Base-by-base conservation (phyloP, 1,140 invertebrate species). In the Procambarus clarkii region DNA sequence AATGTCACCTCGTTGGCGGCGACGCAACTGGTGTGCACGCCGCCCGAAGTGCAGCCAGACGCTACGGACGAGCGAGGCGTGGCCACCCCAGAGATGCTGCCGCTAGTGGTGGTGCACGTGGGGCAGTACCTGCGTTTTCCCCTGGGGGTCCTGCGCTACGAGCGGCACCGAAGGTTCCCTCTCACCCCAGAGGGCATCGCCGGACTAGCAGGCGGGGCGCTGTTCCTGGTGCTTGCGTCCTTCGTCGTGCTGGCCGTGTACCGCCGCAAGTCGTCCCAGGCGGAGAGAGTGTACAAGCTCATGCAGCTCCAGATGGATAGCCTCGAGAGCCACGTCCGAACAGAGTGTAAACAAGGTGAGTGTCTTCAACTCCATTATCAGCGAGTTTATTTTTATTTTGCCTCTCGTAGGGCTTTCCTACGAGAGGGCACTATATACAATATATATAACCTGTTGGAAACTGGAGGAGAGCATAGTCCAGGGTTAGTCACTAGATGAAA, bases 221-320 rank as follows among this genome's bases (percentile, higher is more conserved):
- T 97, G 78, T 95, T 98, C 91, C 96, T 99, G 46, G 96, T 98
- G 46, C 95, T 98, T 48, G 95, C 99, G 60, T 97, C 98, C 93
- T 96, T 98, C 91, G 95, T 98, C 78, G 97, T 98, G 44, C 95
- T 99, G 69, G 96, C 98, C 54, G 96, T 98, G 93, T 98, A 98
- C 94, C 95, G 98, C 92, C 95, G 98, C 79, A 98, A 98, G 95
- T 98, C 97, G 79, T 99, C 98, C 3, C 98, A 99, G 95, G 98
- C 98, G 0, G 98, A 99, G 94, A 95, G 98, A 71, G 98, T 99
- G 94, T 99, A 99, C 94, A 99, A 98, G 94, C 96, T 98, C 54
- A 99, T 99, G 94, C 98, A 99, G 95, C 98, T 99, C 93, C 98
- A 99, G 95, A 99, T 99, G 97, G 99, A 99, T 93, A 99, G 98